These are phyloP conservation scores for Charina bottae DNA, from an alignment of 2,113 vertebrate genomes.

Conservation along the genomic window DNA sequence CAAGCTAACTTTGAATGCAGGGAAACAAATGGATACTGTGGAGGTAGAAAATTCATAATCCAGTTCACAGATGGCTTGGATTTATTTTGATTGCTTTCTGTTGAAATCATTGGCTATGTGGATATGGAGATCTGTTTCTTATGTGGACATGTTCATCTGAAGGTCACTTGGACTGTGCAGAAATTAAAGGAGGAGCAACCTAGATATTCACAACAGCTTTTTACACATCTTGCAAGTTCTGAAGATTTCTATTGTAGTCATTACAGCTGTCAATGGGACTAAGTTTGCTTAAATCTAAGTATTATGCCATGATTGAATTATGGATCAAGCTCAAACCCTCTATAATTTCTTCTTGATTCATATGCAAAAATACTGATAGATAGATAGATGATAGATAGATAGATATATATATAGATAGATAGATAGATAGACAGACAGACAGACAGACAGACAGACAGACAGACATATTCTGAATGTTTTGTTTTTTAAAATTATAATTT, in stretches of 20 bases:
- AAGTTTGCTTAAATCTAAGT: not conserved
- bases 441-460: too few relatives aligned
- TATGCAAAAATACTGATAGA: slow-evolving; percentile 16
- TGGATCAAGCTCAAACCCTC: not conserved
- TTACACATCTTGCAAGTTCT: not conserved
- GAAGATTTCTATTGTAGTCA: not conserved
- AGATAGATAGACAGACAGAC: too few relatives aligned
- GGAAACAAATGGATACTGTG: slow-evolving; percentile 13
- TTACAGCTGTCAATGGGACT: not conserved
- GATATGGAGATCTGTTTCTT: slow-evolving; percentile 9
- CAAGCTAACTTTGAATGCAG: slow-evolving; percentile 81
- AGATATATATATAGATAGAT: too few relatives aligned
- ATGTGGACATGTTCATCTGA: not conserved
- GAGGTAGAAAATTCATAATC: not conserved
- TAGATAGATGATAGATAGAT: too few relatives aligned
- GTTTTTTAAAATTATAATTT: not conserved
- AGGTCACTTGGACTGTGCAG: not conserved
- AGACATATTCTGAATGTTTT: not conserved
- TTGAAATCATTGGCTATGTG: not conserved
- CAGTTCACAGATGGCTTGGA: not conserved
- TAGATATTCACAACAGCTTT: not conserved
- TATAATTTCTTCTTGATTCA: not conserved
- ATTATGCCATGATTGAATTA: not conserved
- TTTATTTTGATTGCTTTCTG: not conserved
- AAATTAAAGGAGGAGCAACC: not conserved